These are phyloP conservation scores for Gerris lacustris DNA, from an alignment of 2,888 invertebrate genomes.

Conservation along the genomic window DNA sequence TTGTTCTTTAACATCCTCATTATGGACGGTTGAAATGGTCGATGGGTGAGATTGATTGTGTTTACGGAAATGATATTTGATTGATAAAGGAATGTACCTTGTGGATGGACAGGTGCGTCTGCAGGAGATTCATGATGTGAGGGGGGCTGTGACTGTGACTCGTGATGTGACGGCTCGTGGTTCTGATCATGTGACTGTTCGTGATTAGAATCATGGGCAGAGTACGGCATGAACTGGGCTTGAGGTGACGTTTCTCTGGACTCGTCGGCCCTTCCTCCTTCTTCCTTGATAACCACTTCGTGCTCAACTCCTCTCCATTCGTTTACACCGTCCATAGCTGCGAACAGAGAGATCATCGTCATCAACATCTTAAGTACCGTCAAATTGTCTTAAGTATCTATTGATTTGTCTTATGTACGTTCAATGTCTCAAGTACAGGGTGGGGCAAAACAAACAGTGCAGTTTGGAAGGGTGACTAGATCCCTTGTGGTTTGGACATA, in stretches of 20 bases:
- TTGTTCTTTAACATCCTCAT: too few species aligned
- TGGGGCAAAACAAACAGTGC: too few species aligned
- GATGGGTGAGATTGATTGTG: too few species aligned
- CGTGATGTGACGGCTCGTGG: background rate
- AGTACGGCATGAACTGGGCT: background rate
- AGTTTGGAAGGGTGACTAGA: too few species aligned
- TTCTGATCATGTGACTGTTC: background rate
- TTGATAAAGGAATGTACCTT: background rate
- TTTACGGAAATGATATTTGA: too few species aligned
- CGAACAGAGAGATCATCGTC: background rate
- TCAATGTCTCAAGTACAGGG: too few species aligned
- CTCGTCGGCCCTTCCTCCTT: background rate
- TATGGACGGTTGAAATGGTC: too few species aligned
- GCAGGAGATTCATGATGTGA: background rate
- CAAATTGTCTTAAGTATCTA: too few species aligned
- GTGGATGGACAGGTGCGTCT: background rate
- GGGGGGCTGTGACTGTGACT: background rate
- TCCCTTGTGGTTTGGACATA: too few species aligned
- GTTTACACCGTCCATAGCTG: background rate
- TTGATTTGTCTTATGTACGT: too few species aligned
- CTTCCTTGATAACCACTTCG: background rate
- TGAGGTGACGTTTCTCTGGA: background rate
- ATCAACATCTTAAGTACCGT: background rate
- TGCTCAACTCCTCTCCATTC: background rate
- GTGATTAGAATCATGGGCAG: background rate